Conservation (phyloP, 2,113 vertebrate genomes). For the Cricetomys ansorgei region DNA sequence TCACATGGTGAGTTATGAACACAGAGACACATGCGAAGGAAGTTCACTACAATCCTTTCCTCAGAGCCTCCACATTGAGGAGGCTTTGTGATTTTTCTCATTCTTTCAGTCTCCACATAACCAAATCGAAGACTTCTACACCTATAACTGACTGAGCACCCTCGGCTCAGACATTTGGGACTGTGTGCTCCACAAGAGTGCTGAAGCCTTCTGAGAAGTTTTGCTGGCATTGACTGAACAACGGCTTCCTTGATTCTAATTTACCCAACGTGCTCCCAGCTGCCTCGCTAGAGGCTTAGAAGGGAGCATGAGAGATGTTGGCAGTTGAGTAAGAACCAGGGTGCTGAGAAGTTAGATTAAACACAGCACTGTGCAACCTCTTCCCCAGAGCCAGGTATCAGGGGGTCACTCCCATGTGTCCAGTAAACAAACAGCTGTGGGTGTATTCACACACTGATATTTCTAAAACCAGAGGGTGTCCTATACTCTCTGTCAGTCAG, state of each 20-base stretch:
- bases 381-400: not conserved
- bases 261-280: not conserved
- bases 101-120: not conserved
- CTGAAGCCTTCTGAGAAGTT: not conserved
- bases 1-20: not conserved
- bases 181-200: not conserved
- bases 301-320: too few relatives aligned
- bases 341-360: not conserved
- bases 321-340: too few relatives aligned
- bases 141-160: not conserved
- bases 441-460: not conserved
- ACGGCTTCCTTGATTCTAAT: not conserved
- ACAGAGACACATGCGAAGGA: not conserved
- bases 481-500: not conserved
- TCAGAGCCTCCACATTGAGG: not conserved
- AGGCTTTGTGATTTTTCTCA: not conserved
- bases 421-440: not conserved
- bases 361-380: not conserved
- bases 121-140: not conserved
- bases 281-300: not conserved
- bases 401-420: not conserved
- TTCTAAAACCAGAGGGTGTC: conserved; percentile 14
- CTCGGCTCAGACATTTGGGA: not conserved
- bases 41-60: not conserved
- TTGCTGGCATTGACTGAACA: not conserved